phyloP scores from a whole-genome alignment of 2,888 invertebrate genomes.

The Lepidochrysops patricia region DNA sequence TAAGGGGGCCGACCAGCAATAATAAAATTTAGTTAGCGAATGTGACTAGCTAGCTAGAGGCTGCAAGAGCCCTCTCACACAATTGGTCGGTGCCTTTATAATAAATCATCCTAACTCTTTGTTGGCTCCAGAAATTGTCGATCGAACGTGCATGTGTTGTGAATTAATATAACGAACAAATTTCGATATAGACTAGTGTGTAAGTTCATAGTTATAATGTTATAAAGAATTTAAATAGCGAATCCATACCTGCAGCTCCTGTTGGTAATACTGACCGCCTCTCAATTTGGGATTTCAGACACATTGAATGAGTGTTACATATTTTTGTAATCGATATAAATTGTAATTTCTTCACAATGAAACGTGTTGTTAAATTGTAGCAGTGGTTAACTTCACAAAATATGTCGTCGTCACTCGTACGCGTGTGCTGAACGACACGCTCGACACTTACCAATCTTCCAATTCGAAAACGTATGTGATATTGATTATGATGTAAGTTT shows the following conservation, averaged over 20 bases:
- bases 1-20: no score
- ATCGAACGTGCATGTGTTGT: neutral
- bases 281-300: no score
- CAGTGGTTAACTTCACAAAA: neutral
- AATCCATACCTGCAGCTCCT: neutral
- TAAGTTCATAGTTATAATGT: neutral
- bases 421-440: neutral
- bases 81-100: neutral
- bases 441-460: conserved; percentile 5
- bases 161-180: neutral
- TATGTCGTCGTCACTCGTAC: neutral
- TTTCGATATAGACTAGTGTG: neutral
- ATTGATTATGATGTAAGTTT: conserved; percentile 5
- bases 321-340: neutral
- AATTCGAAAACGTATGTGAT: conserved; percentile 11
- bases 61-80: no score
- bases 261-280: neutral
- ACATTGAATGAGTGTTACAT: no score
- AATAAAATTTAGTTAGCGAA: no score
- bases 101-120: neutral
- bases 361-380: neutral
- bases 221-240: no score
- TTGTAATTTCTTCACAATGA: neutral
- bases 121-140: neutral
- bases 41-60: no score